These are phyloP conservation scores for Porites cylindrica DNA, from an alignment of 92 coral and sea anemone species.

Conservation along the genomic window DNA sequence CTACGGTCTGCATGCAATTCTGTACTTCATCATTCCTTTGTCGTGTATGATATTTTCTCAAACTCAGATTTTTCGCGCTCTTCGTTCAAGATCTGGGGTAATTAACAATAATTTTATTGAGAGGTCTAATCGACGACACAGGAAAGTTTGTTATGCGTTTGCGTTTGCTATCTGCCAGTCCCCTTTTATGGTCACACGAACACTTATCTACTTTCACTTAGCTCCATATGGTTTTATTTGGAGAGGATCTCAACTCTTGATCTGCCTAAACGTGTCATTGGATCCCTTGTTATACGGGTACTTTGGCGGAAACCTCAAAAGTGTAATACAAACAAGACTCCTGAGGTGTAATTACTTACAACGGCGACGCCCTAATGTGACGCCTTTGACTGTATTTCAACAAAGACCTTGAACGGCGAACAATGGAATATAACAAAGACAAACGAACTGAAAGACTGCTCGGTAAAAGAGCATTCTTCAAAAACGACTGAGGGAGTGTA, in stretches of 20 bases:
- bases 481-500: too few relatives aligned
- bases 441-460: too few relatives aligned
- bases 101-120: slow-evolving; percentile 1
- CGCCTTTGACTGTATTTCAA: too few relatives aligned
- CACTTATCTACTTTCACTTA: slow-evolving; percentile 41
- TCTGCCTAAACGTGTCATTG: slow-evolving; percentile 26
- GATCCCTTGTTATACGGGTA: slow-evolving; percentile 50
- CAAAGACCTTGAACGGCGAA: too few relatives aligned
- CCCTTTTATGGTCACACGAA: slow-evolving; percentile 56
- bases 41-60: slow-evolving; percentile 32
- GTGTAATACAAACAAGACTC: not conserved
- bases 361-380: not conserved
- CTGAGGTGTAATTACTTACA: not conserved
- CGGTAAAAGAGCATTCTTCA: too few relatives aligned
- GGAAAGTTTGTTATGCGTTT: too few relatives aligned
- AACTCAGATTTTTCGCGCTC: not conserved
- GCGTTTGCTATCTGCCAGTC: slow-evolving; percentile 49
- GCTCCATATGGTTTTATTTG: slow-evolving; percentile 23
- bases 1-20: slow-evolving; percentile 32
- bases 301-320: slow-evolving; percentile 30
- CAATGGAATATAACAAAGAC: too few relatives aligned
- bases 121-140: slow-evolving; percentile 5
- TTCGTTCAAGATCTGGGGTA: slow-evolving; percentile 2
- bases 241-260: slow-evolving; percentile 32
- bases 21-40: slow-evolving; percentile 36